A percentile compares a stretch with the other conserved stretches of the same genome.
These are phyloP conservation scores for Bombus pyrosoma DNA, from an alignment of 1,140 invertebrate species.

Conservation along the genomic window DNA sequence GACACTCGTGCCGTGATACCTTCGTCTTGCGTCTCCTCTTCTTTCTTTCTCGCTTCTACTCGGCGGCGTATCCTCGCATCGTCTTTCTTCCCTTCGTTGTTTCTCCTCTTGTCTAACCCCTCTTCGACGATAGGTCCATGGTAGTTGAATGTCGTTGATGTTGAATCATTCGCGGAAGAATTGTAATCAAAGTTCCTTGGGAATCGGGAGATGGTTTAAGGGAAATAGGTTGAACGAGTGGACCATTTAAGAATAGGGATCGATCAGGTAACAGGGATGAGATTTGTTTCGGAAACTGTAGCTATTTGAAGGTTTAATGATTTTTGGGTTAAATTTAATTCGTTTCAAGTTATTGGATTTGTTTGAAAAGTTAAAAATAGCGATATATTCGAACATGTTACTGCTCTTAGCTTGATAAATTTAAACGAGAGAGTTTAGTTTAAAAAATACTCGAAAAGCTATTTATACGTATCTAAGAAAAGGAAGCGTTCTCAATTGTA, in stretches of 20 bases:
- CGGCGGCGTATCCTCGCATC: not conserved
- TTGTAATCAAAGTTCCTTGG: not conserved
- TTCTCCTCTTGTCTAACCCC: not conserved
- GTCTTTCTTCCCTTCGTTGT: not conserved
- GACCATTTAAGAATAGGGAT: too few species aligned
- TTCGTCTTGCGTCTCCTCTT: not conserved
- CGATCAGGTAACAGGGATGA: not conserved
- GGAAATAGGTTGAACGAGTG: not conserved
- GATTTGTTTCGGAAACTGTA: not conserved
- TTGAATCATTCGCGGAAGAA: constrained; percentile 17
- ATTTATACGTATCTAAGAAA: too few species aligned
- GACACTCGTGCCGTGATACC: constrained; percentile 56
- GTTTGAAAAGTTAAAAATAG: too few species aligned
- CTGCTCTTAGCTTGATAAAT: too few species aligned
- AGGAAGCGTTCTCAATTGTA: too few species aligned
- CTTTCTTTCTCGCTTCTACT: not conserved
- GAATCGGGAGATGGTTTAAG: too few species aligned
- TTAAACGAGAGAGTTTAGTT: too few species aligned
- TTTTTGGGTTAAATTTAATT: not conserved
- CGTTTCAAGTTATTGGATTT: not conserved
- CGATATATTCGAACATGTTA: too few species aligned
- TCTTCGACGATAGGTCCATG: not conserved
- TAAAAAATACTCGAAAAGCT: too few species aligned
- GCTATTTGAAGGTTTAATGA: too few species aligned
- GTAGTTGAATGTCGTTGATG: not conserved